Evolutionary conservation across 1,140 invertebrate species (phyloP).

Genomic region (Lepidurus couesii): DNA sequence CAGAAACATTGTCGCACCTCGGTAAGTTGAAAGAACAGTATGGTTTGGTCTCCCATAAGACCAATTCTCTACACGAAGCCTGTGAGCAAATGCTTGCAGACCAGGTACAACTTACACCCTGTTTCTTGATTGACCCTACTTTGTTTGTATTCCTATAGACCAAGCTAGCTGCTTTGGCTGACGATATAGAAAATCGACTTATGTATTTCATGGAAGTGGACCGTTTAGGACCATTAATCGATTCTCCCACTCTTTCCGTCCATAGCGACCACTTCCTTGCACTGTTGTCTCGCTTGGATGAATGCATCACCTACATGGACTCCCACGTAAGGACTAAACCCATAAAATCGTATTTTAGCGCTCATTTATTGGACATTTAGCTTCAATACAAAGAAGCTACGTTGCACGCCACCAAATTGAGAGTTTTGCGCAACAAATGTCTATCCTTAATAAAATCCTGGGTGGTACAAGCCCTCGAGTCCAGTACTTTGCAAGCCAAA

Average conservation of each 20-base stretch:
- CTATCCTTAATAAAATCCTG: constrained; percentile 71
- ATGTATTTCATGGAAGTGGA: constrained; percentile 82
- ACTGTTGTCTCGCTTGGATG: constrained; percentile 76
- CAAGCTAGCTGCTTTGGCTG: constrained; percentile 67
- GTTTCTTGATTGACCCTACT: neutral
- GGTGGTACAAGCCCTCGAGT: constrained; percentile 63
- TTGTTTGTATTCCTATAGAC: constrained; percentile 48
- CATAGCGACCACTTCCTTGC: constrained; percentile 75
- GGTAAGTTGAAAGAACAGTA: constrained; percentile 68
- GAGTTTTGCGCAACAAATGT: constrained; percentile 70
- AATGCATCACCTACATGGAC: constrained; percentile 77
- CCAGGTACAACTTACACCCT: constrained; percentile 51
- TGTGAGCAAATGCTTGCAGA: constrained; percentile 83
- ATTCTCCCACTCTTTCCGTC: constrained; percentile 69
- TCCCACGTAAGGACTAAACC: constrained; percentile 59
- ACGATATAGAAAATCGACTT: constrained; percentile 70
- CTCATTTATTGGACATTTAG: constrained; percentile 45
- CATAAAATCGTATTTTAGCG: constrained; percentile 27
- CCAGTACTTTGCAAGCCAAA: constrained; percentile 66
- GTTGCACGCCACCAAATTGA: constrained; percentile 65
- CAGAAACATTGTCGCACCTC: constrained; percentile 63
- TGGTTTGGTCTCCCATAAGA: constrained; percentile 78
- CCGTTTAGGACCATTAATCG: constrained; percentile 67
- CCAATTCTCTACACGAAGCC: constrained; percentile 77
- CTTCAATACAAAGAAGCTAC: constrained; percentile 65